phyloP scores from a whole-genome alignment of 2,797 vertebrate genomes.

The Lophotriccus pileatus region DNA sequence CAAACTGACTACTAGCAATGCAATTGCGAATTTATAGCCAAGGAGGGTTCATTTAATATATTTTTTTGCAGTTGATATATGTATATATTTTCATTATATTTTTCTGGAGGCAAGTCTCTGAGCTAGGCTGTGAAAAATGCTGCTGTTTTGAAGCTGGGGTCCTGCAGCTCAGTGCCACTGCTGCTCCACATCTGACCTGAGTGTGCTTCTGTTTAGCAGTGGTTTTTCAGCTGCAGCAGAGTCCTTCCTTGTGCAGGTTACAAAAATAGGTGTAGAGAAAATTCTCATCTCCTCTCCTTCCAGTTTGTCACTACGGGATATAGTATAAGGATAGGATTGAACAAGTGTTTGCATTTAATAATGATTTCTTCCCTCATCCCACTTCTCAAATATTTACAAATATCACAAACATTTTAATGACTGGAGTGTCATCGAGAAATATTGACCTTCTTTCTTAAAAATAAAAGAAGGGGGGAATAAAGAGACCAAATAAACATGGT shows the following conservation, averaged over 20 bases:
- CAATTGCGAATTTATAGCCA: neutral
- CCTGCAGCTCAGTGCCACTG: neutral
- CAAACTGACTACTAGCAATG: neutral
- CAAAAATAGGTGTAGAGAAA: neutral
- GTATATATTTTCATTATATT: neutral
- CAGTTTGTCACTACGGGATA: neutral
- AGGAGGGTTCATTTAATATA: neutral
- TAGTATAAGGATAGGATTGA: neutral
- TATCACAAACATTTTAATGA: neutral
- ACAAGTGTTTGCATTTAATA: neutral
- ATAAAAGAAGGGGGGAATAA: neutral
- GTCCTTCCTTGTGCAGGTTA: neutral
- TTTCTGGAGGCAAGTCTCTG: neutral
- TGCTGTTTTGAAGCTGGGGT: neutral
- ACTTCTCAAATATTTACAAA: neutral
- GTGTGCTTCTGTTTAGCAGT: neutral
- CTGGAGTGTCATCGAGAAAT: neutral
- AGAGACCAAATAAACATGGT: neutral
- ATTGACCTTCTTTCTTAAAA: neutral
- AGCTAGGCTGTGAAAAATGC: neutral
- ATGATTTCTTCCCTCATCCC: neutral
- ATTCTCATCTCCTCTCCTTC: neutral
- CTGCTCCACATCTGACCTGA: neutral
- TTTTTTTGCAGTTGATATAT: neutral
- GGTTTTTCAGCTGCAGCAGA: neutral